phyloP scores from a whole-genome alignment of 2,113 vertebrate species.

The Myiozetetes cayanensis region DNA sequence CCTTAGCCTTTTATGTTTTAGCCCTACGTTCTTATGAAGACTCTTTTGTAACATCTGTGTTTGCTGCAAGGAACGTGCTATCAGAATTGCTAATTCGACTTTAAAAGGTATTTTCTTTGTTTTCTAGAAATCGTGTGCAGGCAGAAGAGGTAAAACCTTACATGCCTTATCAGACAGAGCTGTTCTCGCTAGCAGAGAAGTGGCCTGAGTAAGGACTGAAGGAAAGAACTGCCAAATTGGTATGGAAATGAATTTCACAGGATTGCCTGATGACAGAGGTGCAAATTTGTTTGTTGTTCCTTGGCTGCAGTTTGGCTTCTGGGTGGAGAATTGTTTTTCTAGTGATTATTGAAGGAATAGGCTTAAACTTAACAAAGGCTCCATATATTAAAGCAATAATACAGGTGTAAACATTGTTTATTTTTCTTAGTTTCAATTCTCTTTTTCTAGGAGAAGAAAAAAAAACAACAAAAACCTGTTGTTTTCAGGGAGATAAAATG shows the following conservation, averaged over 20 bases:
- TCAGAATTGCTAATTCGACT: not conserved
- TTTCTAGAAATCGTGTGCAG: not conserved
- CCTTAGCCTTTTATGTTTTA: not conserved
- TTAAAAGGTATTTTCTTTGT: not conserved
- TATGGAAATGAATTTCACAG: not conserved
- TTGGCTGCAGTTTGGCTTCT: not conserved
- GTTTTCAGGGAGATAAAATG: not conserved
- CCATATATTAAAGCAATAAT: not conserved
- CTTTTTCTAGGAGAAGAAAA: not conserved
- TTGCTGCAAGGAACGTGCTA: not conserved
- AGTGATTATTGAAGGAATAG: not conserved
- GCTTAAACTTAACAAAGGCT: too few relatives aligned
- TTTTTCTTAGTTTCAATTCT: not conserved
- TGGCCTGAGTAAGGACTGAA: not conserved
- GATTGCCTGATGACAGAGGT: not conserved
- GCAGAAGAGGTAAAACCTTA: not conserved
- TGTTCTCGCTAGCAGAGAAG: not conserved
- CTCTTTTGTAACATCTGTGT: not conserved
- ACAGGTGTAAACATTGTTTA: not conserved
- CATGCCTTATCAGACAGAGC: not conserved
- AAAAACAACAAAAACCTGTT: not conserved
- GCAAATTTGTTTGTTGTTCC: not conserved
- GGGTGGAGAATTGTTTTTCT: not conserved
- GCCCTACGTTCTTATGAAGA: not conserved
- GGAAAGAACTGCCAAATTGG: accelerated